Base-by-base conservation (phyloP, 2,113 vertebrate genomes). In the Tupaia tana region DNA sequence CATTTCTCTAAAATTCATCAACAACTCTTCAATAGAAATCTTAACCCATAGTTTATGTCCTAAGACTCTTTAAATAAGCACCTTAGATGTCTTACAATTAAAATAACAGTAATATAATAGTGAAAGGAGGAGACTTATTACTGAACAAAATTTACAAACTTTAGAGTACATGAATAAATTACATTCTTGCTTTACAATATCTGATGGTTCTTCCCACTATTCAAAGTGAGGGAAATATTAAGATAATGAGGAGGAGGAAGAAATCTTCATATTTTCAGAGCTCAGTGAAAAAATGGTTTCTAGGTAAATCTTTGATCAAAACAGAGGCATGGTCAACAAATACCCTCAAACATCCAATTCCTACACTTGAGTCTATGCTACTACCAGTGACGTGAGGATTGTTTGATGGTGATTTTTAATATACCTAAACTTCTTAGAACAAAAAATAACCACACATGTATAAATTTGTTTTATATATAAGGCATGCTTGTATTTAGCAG, bases 261-360 rank as follows among this genome's bases (percentile, higher is more conserved):
- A 85, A 58, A 61, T 79, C 34, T 73, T 93, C n/a, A 52, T 56
- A 43, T 82, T 96, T 77, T 79, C 63, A 93, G 18, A 94, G 31
- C 34, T 69, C 13, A 43, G 6, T 93, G 25, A 27, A 95, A 20
- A 93, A 93, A 74, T 78, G 64, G 64, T 92, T 88, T 95, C n/a
- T 27, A 96, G 25, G 84, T 54, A 85, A 94, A 92, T 89, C 34
- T 93, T 91, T 95, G 25, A 83, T 86, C 27, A 74, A 89, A 94
- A 83, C 31, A 82, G 92, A 89, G 56, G 6, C 15, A 78, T 31
- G 15, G 1, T 59, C 82, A 92, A 63, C 15, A 86, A 86, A 88
- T 85, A 69, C 14, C 10, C 4, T 89, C 56, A 43, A 56, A 77
- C 7, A 63, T 13, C 83, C 71, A 66, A 31, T 52, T 87, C 1